A percentile compares a stretch with the other conserved stretches of the same genome.
These are phyloP conservation scores for Spodoptera frugiperda DNA, from an alignment of 1,140 invertebrate genomes.

Conservation along the genomic window DNA sequence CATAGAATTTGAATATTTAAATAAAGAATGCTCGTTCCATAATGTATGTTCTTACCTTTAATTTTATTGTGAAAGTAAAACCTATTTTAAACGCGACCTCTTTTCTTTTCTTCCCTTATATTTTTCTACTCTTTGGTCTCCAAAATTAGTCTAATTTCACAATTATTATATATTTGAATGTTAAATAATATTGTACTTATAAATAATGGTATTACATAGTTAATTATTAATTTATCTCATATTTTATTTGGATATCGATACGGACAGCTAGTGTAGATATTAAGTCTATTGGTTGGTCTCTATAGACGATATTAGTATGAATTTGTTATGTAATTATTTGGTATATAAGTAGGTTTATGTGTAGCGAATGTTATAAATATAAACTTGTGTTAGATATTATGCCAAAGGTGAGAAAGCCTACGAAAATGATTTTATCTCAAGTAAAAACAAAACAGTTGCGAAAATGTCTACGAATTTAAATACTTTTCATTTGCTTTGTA, in stretches of 20 bases:
- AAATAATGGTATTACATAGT: conserved; percentile 25
- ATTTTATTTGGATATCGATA: conserved; percentile 29
- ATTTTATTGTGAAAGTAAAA: background rate
- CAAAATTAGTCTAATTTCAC: conserved; percentile 21
- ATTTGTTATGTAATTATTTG: conserved; percentile 40
- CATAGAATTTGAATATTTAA: conserved; percentile 4
- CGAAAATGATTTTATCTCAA: background rate
- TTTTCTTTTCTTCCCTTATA: background rate
- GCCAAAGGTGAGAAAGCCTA: conserved; percentile 2
- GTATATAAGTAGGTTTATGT: conserved; percentile 22
- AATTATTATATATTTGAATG: conserved; percentile 38
- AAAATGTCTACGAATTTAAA: background rate
- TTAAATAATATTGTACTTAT: conserved; percentile 22
- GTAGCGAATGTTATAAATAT: conserved; percentile 10
- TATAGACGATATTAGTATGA: conserved; percentile 56
- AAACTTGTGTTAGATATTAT: background rate
- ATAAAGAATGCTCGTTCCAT: background rate
- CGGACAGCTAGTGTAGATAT: conserved; percentile 15
- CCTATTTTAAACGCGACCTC: background rate
- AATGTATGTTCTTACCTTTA: conserved; percentile 16
- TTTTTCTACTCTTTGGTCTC: background rate
- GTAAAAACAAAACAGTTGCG: background rate
- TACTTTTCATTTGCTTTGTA: no score
- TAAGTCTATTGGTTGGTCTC: conserved; percentile 46
- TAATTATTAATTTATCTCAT: conserved; percentile 35